Evolutionary conservation across 2,797 vertebrate genomes (phyloP), one percentile per base, ranked within the genome.

Genomic region (Pempheris klunzingeri): DNA sequence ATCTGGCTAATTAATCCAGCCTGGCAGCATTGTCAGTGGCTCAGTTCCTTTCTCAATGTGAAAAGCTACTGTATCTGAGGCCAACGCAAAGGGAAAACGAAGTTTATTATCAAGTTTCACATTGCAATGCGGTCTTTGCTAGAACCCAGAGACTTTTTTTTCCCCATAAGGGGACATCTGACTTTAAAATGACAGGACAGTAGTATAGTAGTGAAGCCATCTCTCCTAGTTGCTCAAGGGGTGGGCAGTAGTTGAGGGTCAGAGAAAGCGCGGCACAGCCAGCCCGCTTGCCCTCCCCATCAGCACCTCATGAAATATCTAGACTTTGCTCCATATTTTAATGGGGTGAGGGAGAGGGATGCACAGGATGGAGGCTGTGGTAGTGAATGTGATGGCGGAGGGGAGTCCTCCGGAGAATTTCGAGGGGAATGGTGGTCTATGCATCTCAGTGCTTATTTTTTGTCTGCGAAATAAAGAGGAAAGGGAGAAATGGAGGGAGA

Each of bases 271-370:
- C 77, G 61, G 70, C 76, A 74, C 74, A 84, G 86, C 78, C 55
- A 66, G 80, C 82, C 75, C 34, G 20, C 71, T 79, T 83, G 86
- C 82, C 90, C 88, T 92, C 80, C 80, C 85, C 85, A 92, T 89
- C 91, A 93, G 87, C 87, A 84, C 86, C 88, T 92, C 89, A 88
- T 93, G 91, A 93, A 93, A 93, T 90, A 92, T 91, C 91, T 88
- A 89, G 78, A 87, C 90, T 83, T 83, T 86, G 78, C 86, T 92
- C 81, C 80, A 92, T 91, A 92, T 92, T 93, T 93, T 92, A 93
- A 92, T 91, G 74, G 90, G 82, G 81, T 90, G 87, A 89, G 83
- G 85, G 85, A 83, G 82, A 81, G 78, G 55, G 78, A 85, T 80
- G 76, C 62, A 13, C 70, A 82, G 88, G 75, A 81, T 77, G 82